Conservation (phyloP, 2,888 invertebrate species). For the Cephus runcator region DNA sequence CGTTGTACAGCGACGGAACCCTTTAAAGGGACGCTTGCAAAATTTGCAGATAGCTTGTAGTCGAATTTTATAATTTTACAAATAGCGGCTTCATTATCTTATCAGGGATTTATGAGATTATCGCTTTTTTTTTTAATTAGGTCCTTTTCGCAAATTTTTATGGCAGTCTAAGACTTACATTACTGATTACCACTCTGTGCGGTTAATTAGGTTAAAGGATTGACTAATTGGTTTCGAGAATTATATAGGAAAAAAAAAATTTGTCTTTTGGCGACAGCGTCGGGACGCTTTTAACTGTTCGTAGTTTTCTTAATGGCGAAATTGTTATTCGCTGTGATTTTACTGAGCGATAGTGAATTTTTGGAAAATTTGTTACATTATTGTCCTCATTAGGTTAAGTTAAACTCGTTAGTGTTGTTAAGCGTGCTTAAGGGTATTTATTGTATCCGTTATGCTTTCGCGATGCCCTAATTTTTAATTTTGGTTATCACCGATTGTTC, state of each 20-base stretch:
- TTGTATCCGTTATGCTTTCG: not conserved
- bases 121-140: not conserved
- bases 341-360: not conserved
- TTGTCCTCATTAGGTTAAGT: not conserved
- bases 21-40: not conserved
- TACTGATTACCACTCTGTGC: not conserved
- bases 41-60: not conserved
- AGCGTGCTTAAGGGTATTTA: not conserved
- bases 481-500: not conserved
- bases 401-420: not conserved
- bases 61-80: not conserved
- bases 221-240: not conserved
- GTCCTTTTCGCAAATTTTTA: not conserved
- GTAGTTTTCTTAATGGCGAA: not conserved
- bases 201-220: not conserved
- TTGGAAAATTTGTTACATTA: not conserved
- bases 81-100: not conserved
- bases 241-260: not conserved
- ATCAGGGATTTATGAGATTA: not conserved
- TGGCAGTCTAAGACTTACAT: not conserved
- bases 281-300: not conserved
- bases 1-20: not conserved
- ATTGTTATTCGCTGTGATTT: not conserved
- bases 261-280: not conserved
- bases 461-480: not conserved